These are phyloP conservation scores for Plectus sambesii DNA, from an alignment of 1,140 invertebrate species.

Conservation along the genomic window DNA sequence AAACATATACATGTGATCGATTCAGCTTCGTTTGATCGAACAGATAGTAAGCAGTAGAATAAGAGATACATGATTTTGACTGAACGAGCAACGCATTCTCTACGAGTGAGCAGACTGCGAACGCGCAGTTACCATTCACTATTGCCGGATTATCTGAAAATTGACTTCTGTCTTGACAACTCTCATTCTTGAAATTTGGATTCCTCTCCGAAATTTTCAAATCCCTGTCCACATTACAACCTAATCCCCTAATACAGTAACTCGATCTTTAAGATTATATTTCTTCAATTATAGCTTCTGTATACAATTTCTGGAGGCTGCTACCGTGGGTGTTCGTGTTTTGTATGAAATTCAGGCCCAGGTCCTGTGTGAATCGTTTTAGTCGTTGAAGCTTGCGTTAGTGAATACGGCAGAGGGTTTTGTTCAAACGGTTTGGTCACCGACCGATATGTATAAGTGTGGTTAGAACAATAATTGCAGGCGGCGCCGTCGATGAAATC, in stretches of 20 bases:
- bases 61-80: too few species aligned
- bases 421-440: constrained; percentile 78
- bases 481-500: constrained; percentile 23
- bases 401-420: too few species aligned
- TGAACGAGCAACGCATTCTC: too few species aligned
- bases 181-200: too few species aligned
- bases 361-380: too few species aligned
- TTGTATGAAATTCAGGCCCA: too few species aligned
- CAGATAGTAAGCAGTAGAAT: too few species aligned
- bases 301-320: not conserved
- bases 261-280: constrained; percentile 8
- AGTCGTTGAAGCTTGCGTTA: too few species aligned
- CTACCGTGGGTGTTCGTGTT: constrained; percentile 56
- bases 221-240: constrained; percentile 1
- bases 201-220: constrained; percentile 11
- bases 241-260: constrained; percentile 13
- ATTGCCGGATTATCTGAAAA: too few species aligned
- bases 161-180: too few species aligned
- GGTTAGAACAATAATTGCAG: constrained; percentile 33
- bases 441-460: not conserved
- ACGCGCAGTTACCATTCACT: too few species aligned
- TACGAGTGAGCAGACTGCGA: too few species aligned
- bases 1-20: not conserved
- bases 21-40: not conserved
- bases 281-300: constrained; percentile 5